Evolutionary conservation across 2,888 invertebrate genomes (phyloP).

Genomic region (Malacosoma neustria): DNA sequence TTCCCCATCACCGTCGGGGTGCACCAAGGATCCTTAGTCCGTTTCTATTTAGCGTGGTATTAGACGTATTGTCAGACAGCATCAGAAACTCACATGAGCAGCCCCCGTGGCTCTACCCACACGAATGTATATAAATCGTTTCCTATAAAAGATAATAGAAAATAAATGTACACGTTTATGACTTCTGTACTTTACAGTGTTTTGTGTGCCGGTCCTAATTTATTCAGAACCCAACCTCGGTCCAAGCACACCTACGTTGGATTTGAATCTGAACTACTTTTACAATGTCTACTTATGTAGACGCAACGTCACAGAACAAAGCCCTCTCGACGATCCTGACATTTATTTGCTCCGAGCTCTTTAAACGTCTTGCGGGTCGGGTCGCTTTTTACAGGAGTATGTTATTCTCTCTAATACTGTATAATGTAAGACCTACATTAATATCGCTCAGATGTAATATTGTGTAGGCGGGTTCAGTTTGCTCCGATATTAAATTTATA

Average conservation of each 20-base stretch:
- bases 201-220: constrained; percentile 37
- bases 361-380: background rate
- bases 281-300: constrained; percentile 24
- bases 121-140: too few species aligned
- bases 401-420: background rate
- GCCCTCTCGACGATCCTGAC: constrained; percentile 3
- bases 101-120: too few species aligned
- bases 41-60: too few species aligned
- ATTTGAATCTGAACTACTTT: constrained; percentile 29
- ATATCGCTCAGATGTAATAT: background rate
- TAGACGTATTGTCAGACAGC: too few species aligned
- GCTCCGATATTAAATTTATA: background rate
- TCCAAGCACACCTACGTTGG: constrained; percentile 25
- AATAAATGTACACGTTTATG: too few species aligned
- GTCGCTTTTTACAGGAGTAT: background rate
- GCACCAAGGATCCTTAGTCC: too few species aligned
- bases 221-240: constrained; percentile 42
- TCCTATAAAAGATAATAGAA: too few species aligned
- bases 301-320: constrained; percentile 1
- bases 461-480: background rate
- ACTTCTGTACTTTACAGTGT: too few species aligned
- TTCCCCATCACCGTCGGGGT: too few species aligned
- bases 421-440: background rate
- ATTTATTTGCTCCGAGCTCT: background rate
- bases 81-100: too few species aligned